Evolutionary conservation across 2,113 vertebrate species (phyloP).

Genomic region (Myotis yumanensis): DNA sequence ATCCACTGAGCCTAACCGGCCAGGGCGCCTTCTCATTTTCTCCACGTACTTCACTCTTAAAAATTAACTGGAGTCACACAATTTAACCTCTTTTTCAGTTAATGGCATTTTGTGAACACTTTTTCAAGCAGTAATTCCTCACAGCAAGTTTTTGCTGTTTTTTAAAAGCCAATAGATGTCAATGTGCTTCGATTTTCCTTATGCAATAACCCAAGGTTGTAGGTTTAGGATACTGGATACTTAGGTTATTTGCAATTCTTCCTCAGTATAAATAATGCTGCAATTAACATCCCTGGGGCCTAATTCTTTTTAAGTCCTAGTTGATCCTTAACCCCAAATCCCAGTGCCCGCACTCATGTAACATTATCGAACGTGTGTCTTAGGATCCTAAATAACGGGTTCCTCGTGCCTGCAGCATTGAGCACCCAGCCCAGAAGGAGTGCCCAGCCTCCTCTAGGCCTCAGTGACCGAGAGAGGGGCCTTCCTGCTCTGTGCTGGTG

Average conservation of each 20-base stretch:
- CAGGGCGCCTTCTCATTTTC: neutral
- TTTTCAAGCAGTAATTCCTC: neutral
- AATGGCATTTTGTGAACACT: neutral
- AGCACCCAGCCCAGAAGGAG: neutral
- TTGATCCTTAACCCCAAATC: conserved; percentile 8
- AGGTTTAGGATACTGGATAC: neutral
- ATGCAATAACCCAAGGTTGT: neutral
- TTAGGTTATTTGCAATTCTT: neutral
- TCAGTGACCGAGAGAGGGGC: neutral
- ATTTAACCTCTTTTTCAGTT: neutral
- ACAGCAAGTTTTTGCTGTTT: neutral
- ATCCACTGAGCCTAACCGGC: too few species aligned
- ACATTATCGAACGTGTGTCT: neutral
- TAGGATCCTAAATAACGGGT: neutral
- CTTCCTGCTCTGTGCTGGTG: neutral
- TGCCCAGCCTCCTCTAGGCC: neutral
- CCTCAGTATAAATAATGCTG: neutral
- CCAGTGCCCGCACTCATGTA: neutral
- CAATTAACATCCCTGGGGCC: neutral
- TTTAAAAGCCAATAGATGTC: neutral
- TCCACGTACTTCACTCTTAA: neutral
- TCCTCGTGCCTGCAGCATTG: neutral
- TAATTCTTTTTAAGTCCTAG: conserved; percentile 4
- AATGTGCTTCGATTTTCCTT: neutral
- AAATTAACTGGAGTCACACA: neutral